A percentile compares a stretch with the other conserved stretches of the same genome.
Evolutionary conservation across 2,797 vertebrate species (phyloP).

Genomic region (Anolis apletophallus): DNA sequence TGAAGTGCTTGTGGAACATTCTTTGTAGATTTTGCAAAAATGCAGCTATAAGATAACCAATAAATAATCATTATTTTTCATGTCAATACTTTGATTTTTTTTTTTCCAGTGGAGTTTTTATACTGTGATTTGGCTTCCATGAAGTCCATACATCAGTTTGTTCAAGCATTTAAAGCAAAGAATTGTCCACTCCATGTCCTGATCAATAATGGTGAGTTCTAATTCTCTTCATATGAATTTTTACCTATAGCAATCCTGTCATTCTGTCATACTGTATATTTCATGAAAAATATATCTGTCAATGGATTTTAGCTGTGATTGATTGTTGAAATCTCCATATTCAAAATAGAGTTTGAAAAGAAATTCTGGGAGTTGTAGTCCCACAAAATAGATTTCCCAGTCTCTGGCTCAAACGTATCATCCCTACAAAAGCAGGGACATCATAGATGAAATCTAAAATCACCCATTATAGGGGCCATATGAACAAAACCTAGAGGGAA

Average conservation of each 20-base stretch:
- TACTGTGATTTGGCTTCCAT: constrained; percentile 90
- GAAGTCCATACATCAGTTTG: constrained; percentile 86
- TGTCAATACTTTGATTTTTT: constrained; percentile 29
- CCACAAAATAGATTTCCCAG: too few relatives aligned
- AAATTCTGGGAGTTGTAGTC: too few relatives aligned
- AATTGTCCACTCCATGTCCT: constrained; percentile 86
- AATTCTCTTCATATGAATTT: background rate
- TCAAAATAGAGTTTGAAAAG: too few relatives aligned
- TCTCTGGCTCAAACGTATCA: background rate
- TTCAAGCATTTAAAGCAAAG: constrained; percentile 79
- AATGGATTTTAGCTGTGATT: background rate
- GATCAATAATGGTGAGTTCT: constrained; percentile 90
- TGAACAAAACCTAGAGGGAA: background rate
- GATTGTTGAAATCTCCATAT: background rate
- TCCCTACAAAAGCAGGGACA: background rate
- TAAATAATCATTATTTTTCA: background rate
- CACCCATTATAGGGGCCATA: background rate
- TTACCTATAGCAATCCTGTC: fast-evolving
- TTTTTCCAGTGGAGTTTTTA: constrained; percentile 85
- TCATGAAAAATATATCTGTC: background rate
- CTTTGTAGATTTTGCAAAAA: background rate
- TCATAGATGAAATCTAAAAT: background rate
- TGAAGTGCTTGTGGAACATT: background rate
- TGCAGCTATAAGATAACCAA: too few relatives aligned
- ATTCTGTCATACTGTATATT: background rate